These are phyloP conservation scores for Torymus aiolomorphi DNA, from an alignment of 2,888 invertebrate species.

Conservation along the genomic window DNA sequence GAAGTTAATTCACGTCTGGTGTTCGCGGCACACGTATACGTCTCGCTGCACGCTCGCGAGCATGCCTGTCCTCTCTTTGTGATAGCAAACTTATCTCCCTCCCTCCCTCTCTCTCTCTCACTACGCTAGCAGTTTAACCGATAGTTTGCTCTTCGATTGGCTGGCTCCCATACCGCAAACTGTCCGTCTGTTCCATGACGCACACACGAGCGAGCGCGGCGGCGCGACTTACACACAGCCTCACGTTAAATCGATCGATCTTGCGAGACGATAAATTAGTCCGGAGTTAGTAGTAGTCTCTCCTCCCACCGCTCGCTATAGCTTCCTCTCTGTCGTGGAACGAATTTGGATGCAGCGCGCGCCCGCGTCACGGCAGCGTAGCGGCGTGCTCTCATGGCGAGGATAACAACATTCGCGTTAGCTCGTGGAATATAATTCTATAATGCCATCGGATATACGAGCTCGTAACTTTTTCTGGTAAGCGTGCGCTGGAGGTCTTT, in stretches of 20 bases:
- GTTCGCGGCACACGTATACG: slow-evolving; percentile 16
- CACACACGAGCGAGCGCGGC: no score
- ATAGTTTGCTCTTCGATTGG: slow-evolving; percentile 53
- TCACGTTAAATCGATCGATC: slow-evolving; percentile 59
- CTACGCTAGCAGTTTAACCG: slow-evolving; percentile 38
- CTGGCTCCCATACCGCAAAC: slow-evolving; percentile 49
- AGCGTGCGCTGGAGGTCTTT: slow-evolving; percentile 3
- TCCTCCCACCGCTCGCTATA: background rate
- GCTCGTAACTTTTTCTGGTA: slow-evolving; percentile 7
- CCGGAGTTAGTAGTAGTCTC: background rate
- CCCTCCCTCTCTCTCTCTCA: slow-evolving; percentile 16
- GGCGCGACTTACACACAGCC: background rate
- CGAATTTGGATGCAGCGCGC: slow-evolving; percentile 20
- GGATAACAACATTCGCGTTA: slow-evolving; percentile 14
- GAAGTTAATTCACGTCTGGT: slow-evolving; percentile 49
- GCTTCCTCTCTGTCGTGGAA: background rate
- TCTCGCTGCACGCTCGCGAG: background rate
- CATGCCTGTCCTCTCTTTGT: slow-evolving; percentile 34
- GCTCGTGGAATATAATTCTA: slow-evolving; percentile 35
- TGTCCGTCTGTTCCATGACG: slow-evolving; percentile 26
- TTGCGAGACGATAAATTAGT: slow-evolving; percentile 52
- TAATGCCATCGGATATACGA: slow-evolving; percentile 24
- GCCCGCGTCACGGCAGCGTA: background rate
- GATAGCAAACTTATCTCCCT: slow-evolving; percentile 36
- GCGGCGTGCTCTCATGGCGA: no score